Conservation (phyloP, 2,888 invertebrate genomes). For the Scaptomyza caliginosa region DNA sequence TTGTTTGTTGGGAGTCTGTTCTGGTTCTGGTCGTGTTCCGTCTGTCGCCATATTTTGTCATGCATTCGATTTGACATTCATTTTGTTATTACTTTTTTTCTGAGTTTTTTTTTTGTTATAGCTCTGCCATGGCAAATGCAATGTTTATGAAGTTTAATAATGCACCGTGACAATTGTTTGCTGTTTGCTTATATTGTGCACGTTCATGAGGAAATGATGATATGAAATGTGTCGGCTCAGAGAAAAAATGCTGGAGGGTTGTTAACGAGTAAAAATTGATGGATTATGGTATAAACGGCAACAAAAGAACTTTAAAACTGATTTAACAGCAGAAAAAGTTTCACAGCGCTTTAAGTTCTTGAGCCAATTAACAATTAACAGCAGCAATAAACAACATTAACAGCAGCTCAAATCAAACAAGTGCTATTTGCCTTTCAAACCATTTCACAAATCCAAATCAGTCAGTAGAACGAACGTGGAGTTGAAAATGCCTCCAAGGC, state of each 20-base stretch:
- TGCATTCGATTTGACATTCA: constrained; percentile 54
- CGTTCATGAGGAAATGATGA: constrained; percentile 32
- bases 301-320: not conserved
- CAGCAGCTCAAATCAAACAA: not conserved
- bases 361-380: too few species aligned
- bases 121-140: constrained; percentile 19
- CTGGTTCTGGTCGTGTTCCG: constrained; percentile 19
- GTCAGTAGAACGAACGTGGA: constrained; percentile 19
- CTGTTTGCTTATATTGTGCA: constrained; percentile 31
- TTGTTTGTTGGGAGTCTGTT: not conserved
- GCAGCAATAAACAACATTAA: not conserved
- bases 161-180: constrained; percentile 53
- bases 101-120: constrained; percentile 4
- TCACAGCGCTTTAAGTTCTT: too few species aligned
- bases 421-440: constrained; percentile 4
- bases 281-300: not conserved
- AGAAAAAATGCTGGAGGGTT: constrained; percentile 10
- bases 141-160: constrained; percentile 49
- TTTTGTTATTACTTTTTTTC: constrained; percentile 16
- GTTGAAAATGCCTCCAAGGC: constrained; percentile 44
- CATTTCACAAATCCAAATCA: constrained; percentile 30
- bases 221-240: not conserved
- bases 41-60: constrained; percentile 55
- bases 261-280: not conserved
- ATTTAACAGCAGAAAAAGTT: too few species aligned